Evolutionary conservation across 2,797 vertebrate genomes (phyloP).

Genomic region (Buceros bicornis): DNA sequence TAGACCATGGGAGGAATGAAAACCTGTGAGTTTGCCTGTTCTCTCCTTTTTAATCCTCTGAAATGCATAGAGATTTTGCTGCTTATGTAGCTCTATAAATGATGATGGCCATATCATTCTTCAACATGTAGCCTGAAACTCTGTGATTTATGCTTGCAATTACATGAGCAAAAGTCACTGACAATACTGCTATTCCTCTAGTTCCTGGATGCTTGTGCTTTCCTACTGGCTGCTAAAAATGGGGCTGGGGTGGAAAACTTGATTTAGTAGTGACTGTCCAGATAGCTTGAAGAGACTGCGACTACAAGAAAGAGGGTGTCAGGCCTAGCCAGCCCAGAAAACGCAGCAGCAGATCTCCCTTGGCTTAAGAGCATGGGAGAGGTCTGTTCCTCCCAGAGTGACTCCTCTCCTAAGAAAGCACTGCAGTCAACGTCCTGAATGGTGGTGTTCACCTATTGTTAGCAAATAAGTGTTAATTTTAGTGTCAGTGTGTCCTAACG

Average conservation of each 20-base stretch:
- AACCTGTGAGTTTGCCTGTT: neutral
- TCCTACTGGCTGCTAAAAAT: neutral
- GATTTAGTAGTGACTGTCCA: neutral
- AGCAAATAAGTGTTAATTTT: neutral
- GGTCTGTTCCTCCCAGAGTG: neutral
- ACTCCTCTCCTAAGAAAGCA: neutral
- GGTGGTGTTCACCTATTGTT: neutral
- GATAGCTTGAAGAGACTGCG: neutral
- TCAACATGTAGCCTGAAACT: neutral
- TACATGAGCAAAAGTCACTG: neutral
- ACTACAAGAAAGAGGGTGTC: neutral
- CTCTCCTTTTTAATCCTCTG: neutral
- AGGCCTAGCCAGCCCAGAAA: neutral
- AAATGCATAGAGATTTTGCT: neutral
- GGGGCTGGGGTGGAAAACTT: neutral
- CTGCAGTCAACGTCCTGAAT: neutral
- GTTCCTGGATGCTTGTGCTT: neutral
- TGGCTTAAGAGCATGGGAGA: accelerated
- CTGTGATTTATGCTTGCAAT: neutral
- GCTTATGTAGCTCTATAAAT: neutral
- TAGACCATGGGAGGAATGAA: neutral
- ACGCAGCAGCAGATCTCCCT: neutral
- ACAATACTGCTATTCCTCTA: neutral
- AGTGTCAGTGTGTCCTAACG: neutral
- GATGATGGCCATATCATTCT: neutral